phyloP scores from a whole-genome alignment of 2,113 vertebrate species.

The Xenopus laevis region DNA sequence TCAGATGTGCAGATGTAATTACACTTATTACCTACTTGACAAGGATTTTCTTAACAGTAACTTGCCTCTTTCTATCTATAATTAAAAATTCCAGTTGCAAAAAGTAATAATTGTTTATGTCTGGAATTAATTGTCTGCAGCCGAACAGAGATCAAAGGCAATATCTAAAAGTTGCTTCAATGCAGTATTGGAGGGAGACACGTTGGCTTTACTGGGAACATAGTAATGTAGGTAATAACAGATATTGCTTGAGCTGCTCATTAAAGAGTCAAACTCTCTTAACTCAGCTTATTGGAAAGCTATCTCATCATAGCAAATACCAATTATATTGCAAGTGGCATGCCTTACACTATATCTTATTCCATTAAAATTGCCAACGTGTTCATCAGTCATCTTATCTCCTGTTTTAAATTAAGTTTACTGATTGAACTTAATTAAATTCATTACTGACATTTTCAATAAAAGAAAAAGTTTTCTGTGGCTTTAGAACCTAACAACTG shows the following conservation, averaged over 20 bases:
- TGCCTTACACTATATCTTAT: slow-evolving; percentile 2
- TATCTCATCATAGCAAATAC: slow-evolving; percentile 30
- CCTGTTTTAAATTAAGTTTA: slow-evolving; percentile 6
- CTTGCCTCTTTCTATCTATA: neutral
- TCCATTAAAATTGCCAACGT: slow-evolving; percentile 11
- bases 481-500: too few relatives aligned
- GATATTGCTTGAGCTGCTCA: slow-evolving; percentile 38
- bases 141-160: neutral
- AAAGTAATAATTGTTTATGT: slow-evolving; percentile 16
- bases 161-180: slow-evolving; percentile 18
- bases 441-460: too few relatives aligned
- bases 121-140: slow-evolving; percentile 14
- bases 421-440: slow-evolving; percentile 2
- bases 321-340: slow-evolving; percentile 49
- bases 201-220: neutral
- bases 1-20: neutral
- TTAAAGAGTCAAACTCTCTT: slow-evolving; percentile 45
- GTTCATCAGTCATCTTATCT: slow-evolving; percentile 23
- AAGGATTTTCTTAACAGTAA: slow-evolving; percentile 4
- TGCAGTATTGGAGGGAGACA: neutral
- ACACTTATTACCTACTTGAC: slow-evolving; percentile 2
- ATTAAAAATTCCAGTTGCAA: neutral
- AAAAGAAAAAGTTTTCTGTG: too few relatives aligned
- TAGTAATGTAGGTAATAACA: slow-evolving; percentile 29
- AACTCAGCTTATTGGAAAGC: slow-evolving; percentile 43